Conservation (phyloP, 2,113 vertebrate genomes). For the Neogobius melanostomus region DNA sequence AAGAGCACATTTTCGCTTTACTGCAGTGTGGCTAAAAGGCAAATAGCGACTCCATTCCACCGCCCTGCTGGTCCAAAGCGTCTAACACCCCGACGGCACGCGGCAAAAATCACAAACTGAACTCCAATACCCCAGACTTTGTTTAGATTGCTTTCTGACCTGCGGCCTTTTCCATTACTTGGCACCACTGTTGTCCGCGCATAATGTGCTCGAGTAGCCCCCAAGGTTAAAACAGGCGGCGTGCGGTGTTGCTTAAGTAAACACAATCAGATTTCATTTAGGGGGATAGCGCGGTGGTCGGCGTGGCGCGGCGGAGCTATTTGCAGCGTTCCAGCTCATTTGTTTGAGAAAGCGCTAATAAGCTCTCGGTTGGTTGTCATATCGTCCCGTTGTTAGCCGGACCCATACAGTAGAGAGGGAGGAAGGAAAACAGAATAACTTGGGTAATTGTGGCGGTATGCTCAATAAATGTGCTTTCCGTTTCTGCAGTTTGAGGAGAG, state of each 20-base stretch:
- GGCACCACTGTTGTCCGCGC: conserved; percentile 1
- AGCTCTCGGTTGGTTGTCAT: conserved; percentile 30
- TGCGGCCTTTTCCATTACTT: conserved; percentile 25
- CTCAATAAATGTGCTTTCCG: neutral
- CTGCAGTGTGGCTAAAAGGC: conserved; percentile 6
- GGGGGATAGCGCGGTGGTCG: conserved; percentile 12
- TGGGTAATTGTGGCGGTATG: conserved; percentile 4
- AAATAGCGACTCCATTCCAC: conserved; percentile 24
- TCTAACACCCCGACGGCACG: conserved; percentile 11
- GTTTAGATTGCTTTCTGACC: conserved; percentile 27
- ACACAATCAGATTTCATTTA: conserved; percentile 43
- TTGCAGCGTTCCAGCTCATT: conserved; percentile 24
- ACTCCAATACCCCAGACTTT: conserved; percentile 7
- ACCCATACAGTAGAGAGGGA: neutral
- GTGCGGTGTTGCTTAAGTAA: conserved; percentile 35
- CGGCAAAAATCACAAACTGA: conserved; percentile 11
- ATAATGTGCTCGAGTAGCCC: conserved; percentile 15
- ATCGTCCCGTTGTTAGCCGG: conserved; percentile 22
- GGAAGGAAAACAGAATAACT: neutral
- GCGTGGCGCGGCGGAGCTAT: conserved; percentile 16
- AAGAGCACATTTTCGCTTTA: conserved; percentile 11
- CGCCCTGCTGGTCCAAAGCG: conserved; percentile 22
- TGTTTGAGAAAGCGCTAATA: conserved; percentile 28
- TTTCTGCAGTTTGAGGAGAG: conserved; percentile 1
- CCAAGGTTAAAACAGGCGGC: conserved; percentile 33